Percentiles rank a stretch among this genome's conserved stretches.
phyloP scores from a whole-genome alignment of 2,888 invertebrate genomes.

The Anodontia alba region DNA sequence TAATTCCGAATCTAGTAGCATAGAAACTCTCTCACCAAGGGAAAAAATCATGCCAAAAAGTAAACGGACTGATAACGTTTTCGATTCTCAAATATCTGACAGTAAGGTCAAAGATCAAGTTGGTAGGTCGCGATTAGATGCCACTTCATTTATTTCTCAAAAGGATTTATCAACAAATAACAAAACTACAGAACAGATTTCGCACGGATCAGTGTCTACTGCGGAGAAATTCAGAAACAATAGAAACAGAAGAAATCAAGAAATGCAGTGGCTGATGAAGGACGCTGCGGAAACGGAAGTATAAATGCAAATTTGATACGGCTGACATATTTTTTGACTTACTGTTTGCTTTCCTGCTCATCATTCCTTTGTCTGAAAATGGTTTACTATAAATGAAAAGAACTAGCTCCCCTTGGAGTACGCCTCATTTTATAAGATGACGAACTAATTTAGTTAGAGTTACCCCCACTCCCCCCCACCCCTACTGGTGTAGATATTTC shows the following conservation, averaged over 20 bases:
- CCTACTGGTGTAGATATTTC: no score
- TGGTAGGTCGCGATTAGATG: neutral
- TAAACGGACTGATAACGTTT: neutral
- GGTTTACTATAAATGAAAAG: no score
- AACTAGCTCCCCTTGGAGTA: no score
- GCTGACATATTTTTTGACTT: no score
- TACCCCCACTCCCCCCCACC: no score
- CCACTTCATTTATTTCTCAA: neutral
- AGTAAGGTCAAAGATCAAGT: neutral
- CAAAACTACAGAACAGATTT: neutral
- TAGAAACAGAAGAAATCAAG: conserved; percentile 45
- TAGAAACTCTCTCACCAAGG: neutral
- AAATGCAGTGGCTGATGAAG: conserved; percentile 59
- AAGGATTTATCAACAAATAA: neutral
- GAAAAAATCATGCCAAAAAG: neutral
- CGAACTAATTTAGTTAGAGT: no score
- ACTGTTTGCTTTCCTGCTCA: no score
- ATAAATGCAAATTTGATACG: no score
- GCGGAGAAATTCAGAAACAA: conserved; percentile 43
- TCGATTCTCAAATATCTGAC: neutral
- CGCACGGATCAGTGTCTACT: conserved; percentile 19
- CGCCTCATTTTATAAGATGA: no score
- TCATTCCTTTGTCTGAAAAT: no score
- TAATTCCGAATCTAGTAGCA: neutral
- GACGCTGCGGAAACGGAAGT: conserved; percentile 62